These are phyloP conservation scores for Temnothorax nylanderi DNA, from an alignment of 1,140 invertebrate species.

Conservation along the genomic window DNA sequence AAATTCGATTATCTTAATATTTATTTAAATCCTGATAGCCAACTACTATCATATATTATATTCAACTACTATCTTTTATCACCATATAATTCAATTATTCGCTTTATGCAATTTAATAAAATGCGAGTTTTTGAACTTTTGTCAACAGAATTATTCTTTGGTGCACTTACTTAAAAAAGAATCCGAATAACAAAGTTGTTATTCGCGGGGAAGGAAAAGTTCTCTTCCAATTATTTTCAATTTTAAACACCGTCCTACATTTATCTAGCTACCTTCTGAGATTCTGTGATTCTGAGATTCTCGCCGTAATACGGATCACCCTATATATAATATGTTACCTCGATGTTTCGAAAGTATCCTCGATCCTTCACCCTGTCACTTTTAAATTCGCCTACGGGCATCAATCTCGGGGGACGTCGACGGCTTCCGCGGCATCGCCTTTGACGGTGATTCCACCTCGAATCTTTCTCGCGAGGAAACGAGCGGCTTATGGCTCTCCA, in stretches of 20 bases:
- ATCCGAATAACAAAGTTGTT: background rate
- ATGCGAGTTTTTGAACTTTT: background rate
- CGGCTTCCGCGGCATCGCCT: conserved; percentile 54
- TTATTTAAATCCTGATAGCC: background rate
- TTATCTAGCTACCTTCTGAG: conserved; percentile 25
- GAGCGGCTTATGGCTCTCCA: conserved; percentile 44
- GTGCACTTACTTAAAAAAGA: background rate
- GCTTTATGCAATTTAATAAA: background rate
- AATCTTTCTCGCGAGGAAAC: conserved; percentile 44
- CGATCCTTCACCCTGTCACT: conserved; percentile 59
- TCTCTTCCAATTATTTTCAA: conserved; percentile 1
- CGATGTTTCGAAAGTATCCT: conserved; percentile 54
- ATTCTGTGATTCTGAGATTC: conserved; percentile 45
- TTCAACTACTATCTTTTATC: background rate
- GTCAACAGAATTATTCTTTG: background rate
- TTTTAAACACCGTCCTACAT: conserved; percentile 1
- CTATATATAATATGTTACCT: conserved; percentile 47
- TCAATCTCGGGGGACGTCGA: conserved; percentile 63
- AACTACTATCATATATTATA: background rate
- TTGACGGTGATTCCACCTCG: conserved; percentile 52
- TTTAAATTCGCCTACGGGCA: conserved; percentile 59
- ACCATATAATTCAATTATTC: background rate
- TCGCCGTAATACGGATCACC: conserved; percentile 31
- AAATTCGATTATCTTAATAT: conserved; percentile 2
- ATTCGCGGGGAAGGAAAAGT: background rate